phyloP scores from a whole-genome alignment of 2,113 vertebrate species.

The Sceloporus tristichus region DNA sequence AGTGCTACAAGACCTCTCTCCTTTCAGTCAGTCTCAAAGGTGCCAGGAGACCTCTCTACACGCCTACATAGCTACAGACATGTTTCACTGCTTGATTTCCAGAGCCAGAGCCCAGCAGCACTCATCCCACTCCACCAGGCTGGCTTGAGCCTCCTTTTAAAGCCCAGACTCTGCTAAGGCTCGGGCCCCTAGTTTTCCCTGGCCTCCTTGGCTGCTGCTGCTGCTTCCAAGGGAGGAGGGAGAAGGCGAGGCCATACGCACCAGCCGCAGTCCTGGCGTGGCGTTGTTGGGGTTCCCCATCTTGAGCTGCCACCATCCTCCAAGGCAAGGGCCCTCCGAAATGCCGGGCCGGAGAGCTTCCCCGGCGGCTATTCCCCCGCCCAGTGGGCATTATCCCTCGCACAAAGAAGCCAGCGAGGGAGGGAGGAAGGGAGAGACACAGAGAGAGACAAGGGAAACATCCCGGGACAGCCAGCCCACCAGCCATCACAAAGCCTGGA shows the following conservation, averaged over 20 bases:
- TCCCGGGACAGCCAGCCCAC: background rate
- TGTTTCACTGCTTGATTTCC: too few relatives aligned
- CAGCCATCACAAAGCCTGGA: too few relatives aligned
- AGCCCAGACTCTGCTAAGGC: too few relatives aligned
- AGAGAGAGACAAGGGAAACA: background rate
- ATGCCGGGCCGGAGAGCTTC: background rate
- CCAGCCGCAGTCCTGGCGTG: slow-evolving; percentile 81
- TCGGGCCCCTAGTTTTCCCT: too few relatives aligned
- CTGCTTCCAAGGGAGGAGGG: background rate
- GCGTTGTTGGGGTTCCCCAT: slow-evolving; percentile 77
- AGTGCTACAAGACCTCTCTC: too few relatives aligned
- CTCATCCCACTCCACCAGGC: too few relatives aligned
- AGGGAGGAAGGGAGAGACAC: background rate
- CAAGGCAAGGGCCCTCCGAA: fast-evolving
- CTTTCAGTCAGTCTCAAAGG: too few relatives aligned
- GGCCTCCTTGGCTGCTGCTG: too few relatives aligned
- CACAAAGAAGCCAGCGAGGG: background rate
- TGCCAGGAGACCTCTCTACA: too few relatives aligned
- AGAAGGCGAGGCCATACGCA: slow-evolving; percentile 53
- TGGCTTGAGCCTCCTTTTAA: too few relatives aligned
- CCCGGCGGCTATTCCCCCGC: background rate
- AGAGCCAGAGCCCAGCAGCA: too few relatives aligned
- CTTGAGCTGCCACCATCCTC: background rate
- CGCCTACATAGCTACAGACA: too few relatives aligned
- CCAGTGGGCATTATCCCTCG: background rate